Conservation (phyloP, 2,113 vertebrate species). For the Macrotus californicus region DNA sequence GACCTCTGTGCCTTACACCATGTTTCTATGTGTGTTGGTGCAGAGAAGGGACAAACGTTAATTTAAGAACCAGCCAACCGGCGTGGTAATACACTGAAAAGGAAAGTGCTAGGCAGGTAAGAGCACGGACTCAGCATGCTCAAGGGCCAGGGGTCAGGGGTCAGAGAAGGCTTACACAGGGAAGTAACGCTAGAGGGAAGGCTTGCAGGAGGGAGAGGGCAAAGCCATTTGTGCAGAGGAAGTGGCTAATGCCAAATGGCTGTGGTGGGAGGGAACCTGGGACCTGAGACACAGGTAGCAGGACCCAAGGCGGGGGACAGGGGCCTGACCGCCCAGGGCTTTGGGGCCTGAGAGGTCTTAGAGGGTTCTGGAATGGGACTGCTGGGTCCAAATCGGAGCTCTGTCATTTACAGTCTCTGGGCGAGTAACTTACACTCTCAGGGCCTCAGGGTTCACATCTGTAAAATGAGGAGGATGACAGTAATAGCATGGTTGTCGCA, state of each 20-base stretch:
- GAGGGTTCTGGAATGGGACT: not conserved
- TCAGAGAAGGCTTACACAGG: not conserved
- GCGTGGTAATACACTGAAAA: no score
- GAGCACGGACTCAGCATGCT: not conserved
- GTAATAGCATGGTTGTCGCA: no score
- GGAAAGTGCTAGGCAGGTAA: not conserved
- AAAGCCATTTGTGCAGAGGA: not conserved
- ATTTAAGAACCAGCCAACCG: not conserved
- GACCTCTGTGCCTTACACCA: not conserved
- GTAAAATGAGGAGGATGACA: not conserved
- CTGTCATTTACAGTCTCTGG: not conserved
- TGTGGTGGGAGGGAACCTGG: rapidly evolving
- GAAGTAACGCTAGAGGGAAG: not conserved
- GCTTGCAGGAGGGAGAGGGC: not conserved
- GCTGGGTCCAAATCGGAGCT: not conserved
- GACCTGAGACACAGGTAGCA: not conserved
- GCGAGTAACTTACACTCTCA: not conserved
- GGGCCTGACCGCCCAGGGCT: not conserved
- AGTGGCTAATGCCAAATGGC: not conserved
- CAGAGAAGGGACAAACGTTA: not conserved
- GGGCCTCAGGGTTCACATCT: not conserved
- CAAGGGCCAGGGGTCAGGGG: not conserved
- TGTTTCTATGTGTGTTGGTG: not conserved
- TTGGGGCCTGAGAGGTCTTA: not conserved
- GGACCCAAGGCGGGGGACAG: rapidly evolving